Base-by-base conservation (phyloP, 2,888 invertebrate species). In the Cotesia congregata region DNA sequence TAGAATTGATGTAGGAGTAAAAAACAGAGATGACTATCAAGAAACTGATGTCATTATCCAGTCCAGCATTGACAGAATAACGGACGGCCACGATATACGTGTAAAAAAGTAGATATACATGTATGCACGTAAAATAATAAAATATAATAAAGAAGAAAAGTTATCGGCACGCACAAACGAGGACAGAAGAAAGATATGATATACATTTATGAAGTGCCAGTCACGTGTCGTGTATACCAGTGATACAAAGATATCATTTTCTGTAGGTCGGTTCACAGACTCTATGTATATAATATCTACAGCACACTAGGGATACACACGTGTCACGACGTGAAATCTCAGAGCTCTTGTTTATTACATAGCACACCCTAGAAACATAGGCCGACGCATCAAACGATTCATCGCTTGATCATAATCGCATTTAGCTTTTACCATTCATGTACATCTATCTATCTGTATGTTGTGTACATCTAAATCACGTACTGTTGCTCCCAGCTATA, bases 201-300 rank as follows among this genome's bases (percentile, higher is more conserved):
- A 83, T 84, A 84, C 82, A 82, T 86, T 86, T 84, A 86, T 87
- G 83, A 86, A 86, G 86, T 84, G 84, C 80, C 82, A 84, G 86
- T 85, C 87, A 86, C 87, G 87, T 87, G 87, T 80, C 85, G 70
- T 50, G 50, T 12, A 30, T 17, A 20, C 79, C 79, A 83, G 80
- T 84, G 85, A 85, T 87, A 86, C 83, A 82, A 81, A 79, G 84
- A 85, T 86, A 87, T 87, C 86, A 85, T 82, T 85, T 82, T 82
- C 83, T 83, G 65, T 75, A 82, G 78, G 79, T 79, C 76, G 76
- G 65, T 65, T 20, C 38, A 38, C 38, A 78, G 78, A 83, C 78
- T 50, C 12, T 3, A 50, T 50, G 50, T 50, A 50, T 50, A 12
- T 50, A 50, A 50, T 50, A 50, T 50, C 50, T 50, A 50, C 3